Evolutionary conservation across 2,113 vertebrate genomes (phyloP).

Genomic region (Xenopus borealis): DNA sequence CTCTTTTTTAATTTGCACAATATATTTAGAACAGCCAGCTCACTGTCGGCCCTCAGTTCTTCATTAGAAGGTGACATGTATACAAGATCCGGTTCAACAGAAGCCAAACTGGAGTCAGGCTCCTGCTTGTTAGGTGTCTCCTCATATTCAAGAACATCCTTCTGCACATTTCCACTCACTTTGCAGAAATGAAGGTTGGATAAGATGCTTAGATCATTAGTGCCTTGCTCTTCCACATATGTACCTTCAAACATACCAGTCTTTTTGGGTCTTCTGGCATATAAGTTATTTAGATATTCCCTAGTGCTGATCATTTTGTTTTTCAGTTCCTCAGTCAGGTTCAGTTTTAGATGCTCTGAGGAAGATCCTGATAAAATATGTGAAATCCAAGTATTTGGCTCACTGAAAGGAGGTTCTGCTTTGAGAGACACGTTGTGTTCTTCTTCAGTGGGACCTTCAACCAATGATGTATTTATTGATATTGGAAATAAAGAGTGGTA

Average conservation of each 20-base stretch:
- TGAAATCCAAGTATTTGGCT: too few species aligned
- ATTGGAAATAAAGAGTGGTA: too few species aligned
- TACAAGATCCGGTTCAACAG: not conserved
- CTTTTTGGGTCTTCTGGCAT: conserved; percentile 6
- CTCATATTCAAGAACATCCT: too few species aligned
- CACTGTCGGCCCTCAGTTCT: conserved; percentile 24
- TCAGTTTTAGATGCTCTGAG: not conserved
- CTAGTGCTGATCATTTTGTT: not conserved
- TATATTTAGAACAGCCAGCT: conserved; percentile 25
- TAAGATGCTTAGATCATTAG: not conserved
- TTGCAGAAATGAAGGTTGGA: conserved; percentile 19
- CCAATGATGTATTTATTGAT: too few species aligned
- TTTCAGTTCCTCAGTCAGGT: not conserved
- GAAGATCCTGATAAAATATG: not conserved
- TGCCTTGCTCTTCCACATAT: not conserved
- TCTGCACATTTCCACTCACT: not conserved
- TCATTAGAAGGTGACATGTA: conserved; percentile 16
- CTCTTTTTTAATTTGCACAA: conserved; percentile 24
- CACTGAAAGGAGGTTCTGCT: not conserved
- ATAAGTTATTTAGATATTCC: conserved; percentile 25
- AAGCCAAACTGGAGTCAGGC: not conserved
- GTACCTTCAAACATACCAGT: too few species aligned
- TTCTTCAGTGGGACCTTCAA: not conserved
- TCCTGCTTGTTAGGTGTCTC: not conserved
- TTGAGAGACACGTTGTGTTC: not conserved